A percentile compares a stretch with the other conserved stretches of the same genome.
Conservation (phyloP, 1,140 invertebrate species). For the Zaprionus capensis region DNA sequence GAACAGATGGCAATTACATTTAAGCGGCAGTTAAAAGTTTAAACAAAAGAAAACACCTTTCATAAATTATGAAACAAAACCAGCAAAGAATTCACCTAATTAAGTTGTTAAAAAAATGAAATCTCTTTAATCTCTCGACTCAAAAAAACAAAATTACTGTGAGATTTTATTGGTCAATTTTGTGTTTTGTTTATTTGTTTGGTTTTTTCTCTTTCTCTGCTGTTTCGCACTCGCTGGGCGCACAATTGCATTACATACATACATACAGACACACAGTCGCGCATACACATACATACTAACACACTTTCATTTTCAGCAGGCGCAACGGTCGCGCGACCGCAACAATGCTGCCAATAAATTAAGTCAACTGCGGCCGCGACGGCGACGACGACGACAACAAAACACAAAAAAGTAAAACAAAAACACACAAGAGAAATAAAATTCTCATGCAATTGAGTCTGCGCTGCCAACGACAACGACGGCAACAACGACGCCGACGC, state of each 20-base stretch:
- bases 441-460: constrained; percentile 78
- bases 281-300: constrained; percentile 39
- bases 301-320: constrained; percentile 72
- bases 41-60: background rate
- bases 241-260: constrained; percentile 41
- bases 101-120: constrained; percentile 39
- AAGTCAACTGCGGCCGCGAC: constrained; percentile 47
- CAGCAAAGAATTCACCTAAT: constrained; percentile 33
- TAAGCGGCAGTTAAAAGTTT: background rate
- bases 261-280: background rate
- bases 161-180: constrained; percentile 73
- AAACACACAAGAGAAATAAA: constrained; percentile 50
- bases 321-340: constrained; percentile 56
- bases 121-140: constrained; percentile 34
- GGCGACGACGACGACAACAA: constrained; percentile 49
- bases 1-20: constrained; percentile 12
- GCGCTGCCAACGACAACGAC: constrained; percentile 44
- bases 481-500: constrained; percentile 10
- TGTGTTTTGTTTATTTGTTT: constrained; percentile 45
- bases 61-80: constrained; percentile 29
- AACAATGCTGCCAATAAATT: constrained; percentile 75
- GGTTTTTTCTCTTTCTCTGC: constrained; percentile 27
- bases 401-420: constrained; percentile 53
- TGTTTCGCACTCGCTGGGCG: constrained; percentile 39
- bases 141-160: constrained; percentile 53